Conservation (phyloP, 1,140 invertebrate genomes). For the Ceratina calcarata region DNA sequence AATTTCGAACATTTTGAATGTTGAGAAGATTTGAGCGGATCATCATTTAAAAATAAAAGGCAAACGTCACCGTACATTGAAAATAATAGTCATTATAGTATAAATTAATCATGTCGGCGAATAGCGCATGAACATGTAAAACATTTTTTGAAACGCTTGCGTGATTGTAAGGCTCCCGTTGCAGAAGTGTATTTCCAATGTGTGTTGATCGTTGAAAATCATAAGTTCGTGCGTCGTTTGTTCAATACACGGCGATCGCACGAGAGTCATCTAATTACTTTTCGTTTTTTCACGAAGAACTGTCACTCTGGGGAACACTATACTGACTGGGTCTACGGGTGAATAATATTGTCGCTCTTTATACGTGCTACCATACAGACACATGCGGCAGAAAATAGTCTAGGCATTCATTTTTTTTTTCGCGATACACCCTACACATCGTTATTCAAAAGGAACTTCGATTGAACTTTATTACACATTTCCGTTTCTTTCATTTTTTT, state of each 20-base stretch:
- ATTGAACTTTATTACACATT: conserved; percentile 67
- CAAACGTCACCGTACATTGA: no score
- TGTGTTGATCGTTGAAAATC: neutral
- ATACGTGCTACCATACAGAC: conserved; percentile 64
- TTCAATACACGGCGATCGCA: conserved; percentile 51
- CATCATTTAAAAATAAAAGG: no score
- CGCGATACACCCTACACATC: conserved; percentile 62
- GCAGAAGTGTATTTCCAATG: conserved; percentile 35
- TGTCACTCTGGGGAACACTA: conserved; percentile 38
- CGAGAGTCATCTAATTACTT: conserved; percentile 30
- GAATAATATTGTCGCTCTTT: conserved; percentile 68
- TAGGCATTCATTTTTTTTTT: conserved; percentile 59
- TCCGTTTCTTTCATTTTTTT: conserved; percentile 38
- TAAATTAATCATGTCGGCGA: no score
- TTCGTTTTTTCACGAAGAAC: conserved; percentile 25
- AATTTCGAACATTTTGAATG: neutral
- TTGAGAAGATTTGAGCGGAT: neutral
- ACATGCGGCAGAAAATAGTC: conserved; percentile 71
- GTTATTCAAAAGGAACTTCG: conserved; percentile 74
- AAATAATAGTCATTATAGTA: no score
- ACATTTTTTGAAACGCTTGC: neutral
- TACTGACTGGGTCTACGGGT: conserved; percentile 52
- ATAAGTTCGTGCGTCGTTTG: conserved; percentile 13
- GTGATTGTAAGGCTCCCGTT: conserved; percentile 45
- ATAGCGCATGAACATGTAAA: neutral